A percentile compares a stretch with the other conserved stretches of the same genome.
These are phyloP conservation scores for Oxygymnocypris stewartii DNA, from an alignment of 2,113 vertebrate genomes.

Conservation along the genomic window DNA sequence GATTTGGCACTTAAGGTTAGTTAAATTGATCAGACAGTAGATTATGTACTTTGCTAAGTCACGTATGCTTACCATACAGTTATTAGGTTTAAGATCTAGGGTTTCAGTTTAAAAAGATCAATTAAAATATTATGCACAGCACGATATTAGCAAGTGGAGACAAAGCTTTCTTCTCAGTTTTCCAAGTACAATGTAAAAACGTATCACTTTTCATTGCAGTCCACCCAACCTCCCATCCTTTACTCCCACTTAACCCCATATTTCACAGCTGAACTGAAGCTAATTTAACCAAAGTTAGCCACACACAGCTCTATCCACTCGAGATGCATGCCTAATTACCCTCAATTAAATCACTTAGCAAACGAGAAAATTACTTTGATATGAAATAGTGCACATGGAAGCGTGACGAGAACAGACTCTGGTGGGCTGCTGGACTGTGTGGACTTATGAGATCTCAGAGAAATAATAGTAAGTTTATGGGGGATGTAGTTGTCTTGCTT, in stretches of 20 bases:
- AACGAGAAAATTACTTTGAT: slow-evolving; percentile 80
- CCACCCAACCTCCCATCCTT: neutral
- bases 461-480: neutral
- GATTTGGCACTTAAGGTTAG: slow-evolving; percentile 6
- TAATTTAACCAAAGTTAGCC: slow-evolving; percentile 73
- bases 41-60: neutral
- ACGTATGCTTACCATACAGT: neutral
- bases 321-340: slow-evolving; percentile 79
- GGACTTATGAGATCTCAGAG: slow-evolving; percentile 47
- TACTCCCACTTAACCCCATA: slow-evolving; percentile 76
- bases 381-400: slow-evolving; percentile 74
- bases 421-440: slow-evolving; percentile 55
- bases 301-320: slow-evolving; percentile 69
- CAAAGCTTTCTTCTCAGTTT: neutral
- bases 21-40: neutral
- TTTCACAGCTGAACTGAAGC: slow-evolving; percentile 78
- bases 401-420: slow-evolving; percentile 63
- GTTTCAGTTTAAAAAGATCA: neutral
- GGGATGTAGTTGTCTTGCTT: neutral
- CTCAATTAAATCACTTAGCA: slow-evolving; percentile 78
- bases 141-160: neutral
- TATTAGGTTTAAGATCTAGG: neutral
- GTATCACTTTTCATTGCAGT: neutral
- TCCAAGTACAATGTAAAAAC: neutral
- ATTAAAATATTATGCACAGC: neutral